These are phyloP conservation scores for Arctia plantaginis DNA, from an alignment of 2,888 invertebrate species.

Conservation along the genomic window DNA sequence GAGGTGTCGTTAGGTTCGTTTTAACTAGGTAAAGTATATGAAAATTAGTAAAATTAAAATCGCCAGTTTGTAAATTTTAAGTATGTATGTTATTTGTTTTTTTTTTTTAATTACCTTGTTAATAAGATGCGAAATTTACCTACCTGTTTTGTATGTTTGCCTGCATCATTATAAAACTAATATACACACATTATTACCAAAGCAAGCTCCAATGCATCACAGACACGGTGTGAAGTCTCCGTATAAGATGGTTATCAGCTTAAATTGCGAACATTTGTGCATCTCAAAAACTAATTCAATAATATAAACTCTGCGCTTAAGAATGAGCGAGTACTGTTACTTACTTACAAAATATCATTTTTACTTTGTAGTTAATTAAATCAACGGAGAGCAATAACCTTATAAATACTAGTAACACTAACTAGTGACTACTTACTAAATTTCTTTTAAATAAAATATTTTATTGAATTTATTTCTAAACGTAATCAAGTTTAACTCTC, in stretches of 20 bases:
- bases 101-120: too few relatives aligned
- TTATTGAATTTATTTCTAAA: neutral
- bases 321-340: neutral
- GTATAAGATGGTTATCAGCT: neutral
- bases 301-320: neutral
- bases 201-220: neutral
- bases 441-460: neutral
- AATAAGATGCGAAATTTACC: too few relatives aligned
- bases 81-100: too few relatives aligned
- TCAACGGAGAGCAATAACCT: neutral
- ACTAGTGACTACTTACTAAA: neutral
- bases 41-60: too few relatives aligned
- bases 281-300: neutral
- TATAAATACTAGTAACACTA: neutral
- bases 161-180: neutral
- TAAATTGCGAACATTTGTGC: neutral
- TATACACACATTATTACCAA: neutral
- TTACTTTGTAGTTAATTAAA: neutral
- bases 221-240: neutral
- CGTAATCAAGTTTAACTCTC: constrained; percentile 12
- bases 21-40: too few relatives aligned
- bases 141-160: neutral
- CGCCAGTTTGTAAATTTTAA: too few relatives aligned
- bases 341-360: neutral
- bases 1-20: too few relatives aligned